A percentile compares a stretch with the other conserved stretches of the same genome.
Conservation (phyloP, 2,888 invertebrate genomes). For the Lasioglossum malachurum region DNA sequence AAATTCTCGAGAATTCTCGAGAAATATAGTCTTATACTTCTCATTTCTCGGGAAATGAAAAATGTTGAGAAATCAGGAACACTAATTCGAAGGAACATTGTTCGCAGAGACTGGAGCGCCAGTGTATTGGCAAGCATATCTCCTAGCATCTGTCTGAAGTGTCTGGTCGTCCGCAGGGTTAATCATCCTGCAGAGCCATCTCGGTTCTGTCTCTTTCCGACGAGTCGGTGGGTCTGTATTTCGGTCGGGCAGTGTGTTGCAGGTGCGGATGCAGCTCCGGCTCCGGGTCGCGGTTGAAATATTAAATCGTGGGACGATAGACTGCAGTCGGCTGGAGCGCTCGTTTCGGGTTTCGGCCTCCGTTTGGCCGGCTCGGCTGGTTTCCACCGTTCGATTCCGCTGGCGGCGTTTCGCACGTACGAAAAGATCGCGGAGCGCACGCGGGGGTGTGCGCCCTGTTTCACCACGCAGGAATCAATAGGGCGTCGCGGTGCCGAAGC, state of each 20-base stretch:
- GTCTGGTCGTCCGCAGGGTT: neutral
- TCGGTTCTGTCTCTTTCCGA: neutral
- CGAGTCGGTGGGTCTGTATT: neutral
- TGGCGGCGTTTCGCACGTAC: constrained; percentile 45
- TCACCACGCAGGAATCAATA: constrained; percentile 80
- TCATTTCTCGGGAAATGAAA: too few species aligned
- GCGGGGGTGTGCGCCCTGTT: constrained; percentile 72
- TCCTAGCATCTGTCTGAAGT: neutral
- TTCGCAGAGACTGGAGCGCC: neutral
- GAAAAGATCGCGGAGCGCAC: constrained; percentile 43
- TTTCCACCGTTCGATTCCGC: constrained; percentile 38
- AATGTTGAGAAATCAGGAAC: too few species aligned
- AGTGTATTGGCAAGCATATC: neutral
- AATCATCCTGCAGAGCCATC: neutral
- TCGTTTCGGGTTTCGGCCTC: constrained; percentile 8
- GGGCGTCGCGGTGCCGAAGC: constrained; percentile 69
- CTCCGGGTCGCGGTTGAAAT: constrained; percentile 33
- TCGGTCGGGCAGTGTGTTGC: neutral
- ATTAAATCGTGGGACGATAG: constrained; percentile 32
- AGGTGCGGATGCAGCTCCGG: neutral
- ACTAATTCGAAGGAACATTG: neutral
- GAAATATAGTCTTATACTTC: too few species aligned
- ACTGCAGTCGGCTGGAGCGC: neutral
- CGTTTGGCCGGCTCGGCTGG: constrained; percentile 12
- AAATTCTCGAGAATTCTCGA: too few species aligned